phyloP scores from a whole-genome alignment of 2,113 vertebrate genomes.

The Rhynchomys soricoides region DNA sequence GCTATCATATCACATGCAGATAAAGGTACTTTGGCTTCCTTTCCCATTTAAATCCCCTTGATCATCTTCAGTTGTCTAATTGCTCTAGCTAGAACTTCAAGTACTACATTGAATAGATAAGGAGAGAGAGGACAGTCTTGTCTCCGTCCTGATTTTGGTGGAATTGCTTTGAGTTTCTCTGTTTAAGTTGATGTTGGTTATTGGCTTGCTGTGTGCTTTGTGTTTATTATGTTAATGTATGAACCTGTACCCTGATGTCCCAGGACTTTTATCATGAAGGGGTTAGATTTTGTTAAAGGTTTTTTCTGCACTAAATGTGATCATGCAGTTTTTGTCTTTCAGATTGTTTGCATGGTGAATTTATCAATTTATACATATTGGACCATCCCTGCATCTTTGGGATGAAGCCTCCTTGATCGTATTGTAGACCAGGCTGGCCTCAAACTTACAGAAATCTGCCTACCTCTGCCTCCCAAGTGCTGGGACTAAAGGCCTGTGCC shows the following conservation, averaged over 20 bases:
- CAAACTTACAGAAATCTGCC: background rate
- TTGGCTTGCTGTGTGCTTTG: background rate
- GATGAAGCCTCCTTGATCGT: background rate
- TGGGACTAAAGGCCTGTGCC: background rate
- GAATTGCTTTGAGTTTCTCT: background rate
- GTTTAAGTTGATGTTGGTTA: background rate
- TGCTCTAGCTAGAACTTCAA: background rate
- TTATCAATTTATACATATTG: background rate
- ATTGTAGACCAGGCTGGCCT: background rate
- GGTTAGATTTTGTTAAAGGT: background rate
- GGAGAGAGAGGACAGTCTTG: background rate
- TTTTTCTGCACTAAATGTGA: background rate
- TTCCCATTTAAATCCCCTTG: background rate
- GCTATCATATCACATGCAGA: background rate
- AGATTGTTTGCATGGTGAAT: background rate
- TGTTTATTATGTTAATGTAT: no score
- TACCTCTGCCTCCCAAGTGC: background rate
- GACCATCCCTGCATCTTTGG: background rate
- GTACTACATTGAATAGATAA: background rate
- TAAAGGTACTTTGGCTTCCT: background rate
- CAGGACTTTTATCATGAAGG: background rate
- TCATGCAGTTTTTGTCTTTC: background rate
- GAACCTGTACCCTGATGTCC: background rate
- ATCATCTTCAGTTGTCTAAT: background rate
- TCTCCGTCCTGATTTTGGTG: background rate